Conservation (phyloP, 2,797 vertebrate species). For the Antrozous pallidus region DNA sequence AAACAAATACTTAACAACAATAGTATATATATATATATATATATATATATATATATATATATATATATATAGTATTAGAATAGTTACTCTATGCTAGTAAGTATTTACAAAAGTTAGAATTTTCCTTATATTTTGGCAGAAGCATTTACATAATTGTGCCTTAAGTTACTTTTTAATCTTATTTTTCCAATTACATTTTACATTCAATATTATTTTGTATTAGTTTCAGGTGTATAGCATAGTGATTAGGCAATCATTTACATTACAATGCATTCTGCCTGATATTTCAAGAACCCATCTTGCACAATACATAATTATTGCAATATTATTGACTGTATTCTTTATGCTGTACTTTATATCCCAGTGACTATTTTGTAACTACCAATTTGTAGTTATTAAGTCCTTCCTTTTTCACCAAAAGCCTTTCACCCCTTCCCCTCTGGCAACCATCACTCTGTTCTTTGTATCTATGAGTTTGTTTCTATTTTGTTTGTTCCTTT, state of each 20-base stretch:
- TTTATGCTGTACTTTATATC: background rate
- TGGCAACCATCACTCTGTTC: background rate
- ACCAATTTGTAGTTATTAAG: background rate
- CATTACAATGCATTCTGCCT: background rate
- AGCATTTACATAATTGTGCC: background rate
- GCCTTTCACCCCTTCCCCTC: background rate
- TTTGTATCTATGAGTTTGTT: background rate
- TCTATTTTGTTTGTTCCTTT: background rate
- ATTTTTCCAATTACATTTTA: background rate
- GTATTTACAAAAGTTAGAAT: background rate
- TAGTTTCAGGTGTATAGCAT: background rate
- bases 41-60: background rate
- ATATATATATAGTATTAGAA: background rate
- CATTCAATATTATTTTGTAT: background rate
- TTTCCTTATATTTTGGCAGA: background rate
- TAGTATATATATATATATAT: background rate
- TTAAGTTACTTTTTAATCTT: background rate
- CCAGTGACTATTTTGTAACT: background rate
- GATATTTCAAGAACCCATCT: background rate
- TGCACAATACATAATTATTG: background rate
- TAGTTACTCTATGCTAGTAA: background rate
- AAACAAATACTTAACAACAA: background rate
- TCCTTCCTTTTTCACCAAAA: background rate
- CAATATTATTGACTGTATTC: background rate
- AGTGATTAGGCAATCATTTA: background rate